A percentile compares a stretch with the other conserved stretches of the same genome.
phyloP scores from a whole-genome alignment of 2,888 invertebrate genomes.

The Cinara cedri region DNA sequence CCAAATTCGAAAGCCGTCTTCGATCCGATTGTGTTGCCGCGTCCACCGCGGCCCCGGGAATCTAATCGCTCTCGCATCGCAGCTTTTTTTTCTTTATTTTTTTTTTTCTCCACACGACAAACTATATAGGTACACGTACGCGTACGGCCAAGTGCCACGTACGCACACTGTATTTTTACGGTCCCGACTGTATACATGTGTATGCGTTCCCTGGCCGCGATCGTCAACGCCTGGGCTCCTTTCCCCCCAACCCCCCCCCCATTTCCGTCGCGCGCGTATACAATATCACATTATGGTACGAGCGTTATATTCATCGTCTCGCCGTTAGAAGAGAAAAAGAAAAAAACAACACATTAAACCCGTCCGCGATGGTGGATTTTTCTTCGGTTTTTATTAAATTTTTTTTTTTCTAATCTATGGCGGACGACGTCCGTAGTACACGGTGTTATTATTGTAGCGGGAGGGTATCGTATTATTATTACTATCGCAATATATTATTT shows the following conservation, averaged over 20 bases:
- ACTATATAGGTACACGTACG: neutral
- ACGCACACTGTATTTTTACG: neutral
- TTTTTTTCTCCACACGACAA: no score
- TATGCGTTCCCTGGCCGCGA: no score
- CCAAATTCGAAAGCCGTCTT: conserved; percentile 45
- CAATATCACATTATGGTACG: neutral
- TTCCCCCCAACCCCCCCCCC: neutral
- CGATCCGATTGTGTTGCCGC: conserved; percentile 35
- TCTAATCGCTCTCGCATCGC: conserved; percentile 23
- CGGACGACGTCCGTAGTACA: no score
- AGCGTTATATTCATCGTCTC: neutral
- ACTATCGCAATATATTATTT: neutral
- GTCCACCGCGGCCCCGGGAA: neutral
- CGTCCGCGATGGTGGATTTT: no score
- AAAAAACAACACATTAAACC: no score
- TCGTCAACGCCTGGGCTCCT: no score
- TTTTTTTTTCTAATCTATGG: no score
- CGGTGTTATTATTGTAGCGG: neutral
- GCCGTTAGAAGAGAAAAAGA: no score
- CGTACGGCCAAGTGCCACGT: no score
- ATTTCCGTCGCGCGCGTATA: neutral
- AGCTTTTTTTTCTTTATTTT: conserved; percentile 21
- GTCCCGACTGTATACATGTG: no score
- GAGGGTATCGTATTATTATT: no score
- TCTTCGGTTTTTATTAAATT: no score